Conservation (phyloP, 2,797 vertebrate species). For the Leptatherina wallacei region DNA sequence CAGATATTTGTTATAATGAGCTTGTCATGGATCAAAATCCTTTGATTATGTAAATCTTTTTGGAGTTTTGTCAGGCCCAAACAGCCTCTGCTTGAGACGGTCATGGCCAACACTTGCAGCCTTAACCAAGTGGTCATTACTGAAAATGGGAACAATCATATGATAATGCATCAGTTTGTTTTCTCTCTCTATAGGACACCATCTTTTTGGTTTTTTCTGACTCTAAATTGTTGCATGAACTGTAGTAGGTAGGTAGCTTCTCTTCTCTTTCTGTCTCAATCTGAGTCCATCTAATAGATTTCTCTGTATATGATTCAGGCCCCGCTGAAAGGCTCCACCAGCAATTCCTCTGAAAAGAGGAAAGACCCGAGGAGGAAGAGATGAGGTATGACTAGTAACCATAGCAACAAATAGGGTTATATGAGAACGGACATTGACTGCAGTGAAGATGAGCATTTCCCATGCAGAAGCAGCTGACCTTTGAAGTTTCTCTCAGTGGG, state of each 20-base stretch:
- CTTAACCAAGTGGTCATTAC: conserved; percentile 29
- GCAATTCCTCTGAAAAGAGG: conserved; percentile 22
- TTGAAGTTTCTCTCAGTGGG: conserved; percentile 37
- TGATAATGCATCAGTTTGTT: conserved; percentile 14
- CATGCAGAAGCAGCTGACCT: conserved; percentile 39
- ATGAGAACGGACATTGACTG: conserved; percentile 36
- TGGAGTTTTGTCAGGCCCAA: conserved; percentile 27
- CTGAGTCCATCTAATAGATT: conserved; percentile 29
- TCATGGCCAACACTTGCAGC: conserved; percentile 4
- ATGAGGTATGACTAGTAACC: conserved; percentile 53
- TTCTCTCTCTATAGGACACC: conserved; percentile 6
- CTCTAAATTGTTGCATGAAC: conserved; percentile 19
- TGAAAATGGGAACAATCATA: conserved; percentile 38
- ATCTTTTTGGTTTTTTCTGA: conserved; percentile 5
- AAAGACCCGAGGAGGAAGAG: conserved; percentile 35
- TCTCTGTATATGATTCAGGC: conserved; percentile 9
- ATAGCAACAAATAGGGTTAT: conserved; percentile 54
- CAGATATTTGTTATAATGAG: conserved; percentile 55
- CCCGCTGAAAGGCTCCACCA: conserved; percentile 10
- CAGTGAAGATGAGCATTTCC: conserved; percentile 45
- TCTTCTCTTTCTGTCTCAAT: too few relatives aligned
- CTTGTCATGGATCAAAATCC: conserved; percentile 54
- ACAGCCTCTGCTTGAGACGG: neutral
- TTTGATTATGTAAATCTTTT: conserved; percentile 58
- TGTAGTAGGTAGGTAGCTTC: neutral